phyloP scores from a whole-genome alignment of 1,140 invertebrate species.

The Drosophila elegans region DNA sequence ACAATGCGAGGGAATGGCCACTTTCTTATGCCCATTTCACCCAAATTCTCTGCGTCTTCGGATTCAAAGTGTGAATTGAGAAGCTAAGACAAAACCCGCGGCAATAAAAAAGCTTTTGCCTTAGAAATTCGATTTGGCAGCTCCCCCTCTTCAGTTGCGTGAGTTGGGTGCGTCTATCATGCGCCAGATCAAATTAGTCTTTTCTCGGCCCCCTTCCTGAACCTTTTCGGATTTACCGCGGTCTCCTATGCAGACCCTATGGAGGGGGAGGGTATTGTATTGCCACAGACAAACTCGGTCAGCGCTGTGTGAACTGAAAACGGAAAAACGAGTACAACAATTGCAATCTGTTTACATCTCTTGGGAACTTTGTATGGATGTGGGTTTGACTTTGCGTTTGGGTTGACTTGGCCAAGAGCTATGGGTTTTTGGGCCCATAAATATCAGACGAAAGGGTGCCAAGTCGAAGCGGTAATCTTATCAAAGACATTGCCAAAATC shows the following conservation, averaged over 20 bases:
- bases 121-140: conserved; percentile 39
- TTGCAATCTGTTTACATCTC: conserved; percentile 43
- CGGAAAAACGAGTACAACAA: conserved; percentile 26
- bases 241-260: too few relatives aligned
- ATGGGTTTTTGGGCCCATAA: conserved; percentile 7
- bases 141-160: conserved; percentile 43
- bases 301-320: conserved; percentile 52
- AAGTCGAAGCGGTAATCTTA: conserved; percentile 34
- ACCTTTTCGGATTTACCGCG: conserved; percentile 18
- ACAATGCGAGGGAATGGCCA: conserved; percentile 29
- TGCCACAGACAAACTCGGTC: conserved; percentile 47
- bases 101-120: conserved; percentile 31
- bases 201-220: conserved; percentile 33
- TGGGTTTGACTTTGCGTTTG: background rate
- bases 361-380: conserved; percentile 5
- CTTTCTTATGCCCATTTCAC: conserved; percentile 35
- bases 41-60: conserved; percentile 18
- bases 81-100: conserved; percentile 13
- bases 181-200: conserved; percentile 61
- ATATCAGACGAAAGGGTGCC: conserved; percentile 23
- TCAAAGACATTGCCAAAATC: conserved; percentile 39
- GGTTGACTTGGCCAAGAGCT: conserved; percentile 19
- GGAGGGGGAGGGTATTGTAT: conserved; percentile 15
- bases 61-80: conserved; percentile 55
- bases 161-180: conserved; percentile 69